Base-by-base conservation (phyloP, 37 sponge, comb jelly and placozoan species). In the Petrosia ficiformis region DNA sequence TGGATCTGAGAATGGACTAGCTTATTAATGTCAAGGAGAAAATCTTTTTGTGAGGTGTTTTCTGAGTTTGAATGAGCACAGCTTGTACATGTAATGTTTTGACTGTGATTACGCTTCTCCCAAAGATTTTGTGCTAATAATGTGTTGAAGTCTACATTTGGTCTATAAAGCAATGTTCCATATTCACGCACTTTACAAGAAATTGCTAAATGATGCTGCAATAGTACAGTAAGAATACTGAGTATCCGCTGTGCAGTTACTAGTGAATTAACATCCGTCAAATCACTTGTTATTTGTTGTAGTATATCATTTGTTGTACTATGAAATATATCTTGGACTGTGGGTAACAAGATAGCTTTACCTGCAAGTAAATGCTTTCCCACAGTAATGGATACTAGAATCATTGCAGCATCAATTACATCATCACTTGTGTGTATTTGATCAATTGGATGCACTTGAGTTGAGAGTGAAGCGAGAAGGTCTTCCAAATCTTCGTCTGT, bases 111-210 rank as follows among this genome's bases (percentile, higher is more conserved):
- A n/a, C n/a, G n/a, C n/a, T n/a, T n/a, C n/a, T 52, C 56, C 58
- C 57, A 73, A 31, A 73, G 25, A 33, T 36, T 24, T 37, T 71
- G 35, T 54, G 33, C 33, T 11, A 52, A 21, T 33, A 56, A 31
- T 11, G 33, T 16, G 1, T 56, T 56, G 11, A 73, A 22, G 76
- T 75, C 76, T 56, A 65, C 35, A n/a, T n/a, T 37, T 33, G 76
- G 76, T 8, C 76, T 22, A 61, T 61, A 75, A 8, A 75, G 2
- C 1, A 75, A 39, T n/a, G 76, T 75, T 29, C 75, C 75, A 74
- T 74, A 74, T 6, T 57, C 28, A 6, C 29, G 14, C 16, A 52
- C 74, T 22, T 3, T 44, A 48, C 74, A 73, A 29, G 57, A 29
- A 28, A 33, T 61, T 40, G 39, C n/a, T 19, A 75, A 41, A 31